Conservation (phyloP, 2,888 invertebrate genomes). For the Conus canariensis region DNA sequence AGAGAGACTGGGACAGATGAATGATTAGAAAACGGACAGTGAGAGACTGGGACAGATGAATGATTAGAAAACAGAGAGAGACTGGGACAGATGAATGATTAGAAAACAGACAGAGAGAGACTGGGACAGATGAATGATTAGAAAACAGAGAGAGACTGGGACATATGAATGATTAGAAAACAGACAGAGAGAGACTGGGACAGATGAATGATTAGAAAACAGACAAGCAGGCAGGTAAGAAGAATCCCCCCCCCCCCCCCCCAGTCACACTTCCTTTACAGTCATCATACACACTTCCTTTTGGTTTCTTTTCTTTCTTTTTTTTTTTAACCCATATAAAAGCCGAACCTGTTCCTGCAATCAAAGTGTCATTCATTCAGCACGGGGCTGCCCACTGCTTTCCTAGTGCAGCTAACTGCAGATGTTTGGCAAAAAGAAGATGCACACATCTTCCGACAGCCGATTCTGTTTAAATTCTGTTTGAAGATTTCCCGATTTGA, state of each 20-base stretch:
- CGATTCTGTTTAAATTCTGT: not conserved
- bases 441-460: not conserved
- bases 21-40: too few species aligned
- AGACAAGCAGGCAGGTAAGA: not conserved
- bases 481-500: not conserved
- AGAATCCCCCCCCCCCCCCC: not conserved
- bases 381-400: not conserved
- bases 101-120: too few species aligned
- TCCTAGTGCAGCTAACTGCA: not conserved
- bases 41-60: too few species aligned
- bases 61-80: too few species aligned
- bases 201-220: too few species aligned
- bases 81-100: too few species aligned
- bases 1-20: too few species aligned
- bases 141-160: too few species aligned
- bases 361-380: slow-evolving; percentile 11
- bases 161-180: too few species aligned
- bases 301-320: not conserved
- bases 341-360: not conserved
- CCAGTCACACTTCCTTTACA: not conserved
- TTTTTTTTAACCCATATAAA: not conserved
- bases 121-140: too few species aligned
- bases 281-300: not conserved
- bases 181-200: too few species aligned
- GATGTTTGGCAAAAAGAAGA: not conserved